A percentile compares a stretch with the other conserved stretches of the same genome.
These are phyloP conservation scores for Chironomus tepperi DNA, from an alignment of 1,140 invertebrate species.

Conservation along the genomic window DNA sequence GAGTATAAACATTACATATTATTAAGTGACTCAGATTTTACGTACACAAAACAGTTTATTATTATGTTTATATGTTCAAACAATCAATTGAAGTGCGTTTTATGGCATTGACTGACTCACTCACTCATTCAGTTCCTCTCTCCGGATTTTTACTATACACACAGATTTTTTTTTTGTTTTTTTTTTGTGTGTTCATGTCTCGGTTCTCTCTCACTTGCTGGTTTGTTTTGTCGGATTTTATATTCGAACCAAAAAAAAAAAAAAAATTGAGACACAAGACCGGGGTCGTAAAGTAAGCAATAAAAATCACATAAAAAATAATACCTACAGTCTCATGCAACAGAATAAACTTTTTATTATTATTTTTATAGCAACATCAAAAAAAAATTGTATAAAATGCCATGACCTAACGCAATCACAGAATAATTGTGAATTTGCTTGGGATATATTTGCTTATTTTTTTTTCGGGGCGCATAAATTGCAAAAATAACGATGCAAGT, in stretches of 20 bases:
- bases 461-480: not conserved
- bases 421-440: constrained; percentile 7
- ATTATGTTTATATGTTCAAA: too few relatives aligned
- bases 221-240: not conserved
- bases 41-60: too few relatives aligned
- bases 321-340: constrained; percentile 21
- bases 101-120: too few relatives aligned
- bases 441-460: not conserved
- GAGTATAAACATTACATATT: too few relatives aligned
- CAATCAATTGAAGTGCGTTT: too few relatives aligned
- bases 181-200: not conserved
- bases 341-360: constrained; percentile 5
- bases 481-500: constrained; percentile 7
- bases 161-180: not conserved
- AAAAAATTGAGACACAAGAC: constrained; percentile 7
- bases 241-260: too few relatives aligned
- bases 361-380: constrained; percentile 20
- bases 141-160: too few relatives aligned
- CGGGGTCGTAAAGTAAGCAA: constrained; percentile 5
- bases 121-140: too few relatives aligned
- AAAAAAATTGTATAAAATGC: constrained; percentile 9
- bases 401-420: constrained; percentile 19
- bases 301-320: constrained; percentile 24
- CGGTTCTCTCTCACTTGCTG: not conserved
- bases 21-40: too few relatives aligned